These are phyloP conservation scores for Drosophila antonietae DNA, from an alignment of 2,888 invertebrate genomes.

Conservation along the genomic window DNA sequence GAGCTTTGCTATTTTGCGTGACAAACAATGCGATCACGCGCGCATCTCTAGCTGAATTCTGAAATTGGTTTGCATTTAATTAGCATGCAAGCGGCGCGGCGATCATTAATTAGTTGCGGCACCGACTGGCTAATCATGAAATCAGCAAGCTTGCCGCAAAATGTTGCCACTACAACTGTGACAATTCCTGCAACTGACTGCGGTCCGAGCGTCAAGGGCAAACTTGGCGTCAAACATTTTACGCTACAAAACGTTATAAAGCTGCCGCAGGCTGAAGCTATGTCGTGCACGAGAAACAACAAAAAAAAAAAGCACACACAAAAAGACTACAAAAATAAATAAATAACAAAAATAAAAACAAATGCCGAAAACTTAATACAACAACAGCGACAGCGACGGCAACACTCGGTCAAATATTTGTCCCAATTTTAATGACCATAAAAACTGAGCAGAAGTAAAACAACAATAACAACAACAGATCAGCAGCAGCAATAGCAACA, in stretches of 20 bases:
- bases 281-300: conserved; percentile 60
- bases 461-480: conserved; percentile 13
- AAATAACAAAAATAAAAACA: conserved; percentile 27
- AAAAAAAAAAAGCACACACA: conserved; percentile 15
- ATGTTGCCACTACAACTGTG: conserved; percentile 52
- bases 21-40: conserved; percentile 34
- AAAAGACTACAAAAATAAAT: conserved; percentile 18
- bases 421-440: conserved; percentile 81
- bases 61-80: conserved; percentile 60
- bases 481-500: conserved; percentile 4
- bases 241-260: conserved; percentile 50
- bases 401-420: conserved; percentile 74
- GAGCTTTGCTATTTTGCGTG: background rate
- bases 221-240: conserved; percentile 55
- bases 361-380: conserved; percentile 34
- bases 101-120: conserved; percentile 72
- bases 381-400: conserved; percentile 29
- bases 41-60: conserved; percentile 39
- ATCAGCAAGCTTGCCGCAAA: conserved; percentile 56
- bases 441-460: conserved; percentile 45
- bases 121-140: conserved; percentile 60
- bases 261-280: conserved; percentile 45
- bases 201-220: conserved; percentile 67
- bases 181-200: conserved; percentile 40
- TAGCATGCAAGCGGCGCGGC: conserved; percentile 62